Percentiles rank a stretch among this genome's conserved stretches.
Conservation (phyloP, 2,888 invertebrate genomes). For the Pachliopta kotzebuea region DNA sequence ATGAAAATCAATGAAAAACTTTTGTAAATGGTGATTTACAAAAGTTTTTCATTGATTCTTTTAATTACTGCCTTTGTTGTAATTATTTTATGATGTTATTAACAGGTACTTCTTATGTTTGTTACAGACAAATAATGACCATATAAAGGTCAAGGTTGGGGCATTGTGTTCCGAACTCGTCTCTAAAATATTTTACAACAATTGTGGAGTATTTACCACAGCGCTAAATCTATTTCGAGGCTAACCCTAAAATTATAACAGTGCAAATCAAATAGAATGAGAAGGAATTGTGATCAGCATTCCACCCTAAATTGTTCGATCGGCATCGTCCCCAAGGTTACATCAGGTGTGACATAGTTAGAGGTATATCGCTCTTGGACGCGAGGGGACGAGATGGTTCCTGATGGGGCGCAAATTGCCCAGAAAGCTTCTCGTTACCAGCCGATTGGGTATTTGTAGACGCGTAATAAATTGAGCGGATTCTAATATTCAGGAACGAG, state of each 20-base stretch:
- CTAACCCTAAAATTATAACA: conserved; percentile 7
- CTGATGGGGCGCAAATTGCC: conserved; percentile 57
- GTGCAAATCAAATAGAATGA: conserved; percentile 20
- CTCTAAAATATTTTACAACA: neutral
- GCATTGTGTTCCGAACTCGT: neutral
- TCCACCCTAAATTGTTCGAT: conserved; percentile 34
- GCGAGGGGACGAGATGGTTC: conserved; percentile 37
- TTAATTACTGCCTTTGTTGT: neutral
- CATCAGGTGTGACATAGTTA: conserved; percentile 50
- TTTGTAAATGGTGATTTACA: no score
- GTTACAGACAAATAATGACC: no score
- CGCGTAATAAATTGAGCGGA: conserved; percentile 15
- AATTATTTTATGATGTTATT: neutral
- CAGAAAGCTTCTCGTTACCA: conserved; percentile 45
- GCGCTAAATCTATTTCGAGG: neutral
- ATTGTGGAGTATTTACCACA: neutral
- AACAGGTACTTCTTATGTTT: neutral
- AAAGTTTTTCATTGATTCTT: no score
- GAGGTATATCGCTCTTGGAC: conserved; percentile 32
- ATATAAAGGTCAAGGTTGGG: neutral
- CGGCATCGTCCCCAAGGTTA: conserved; percentile 42
- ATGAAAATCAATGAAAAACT: no score
- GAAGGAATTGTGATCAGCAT: conserved; percentile 17
- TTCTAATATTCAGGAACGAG: conserved; percentile 8
- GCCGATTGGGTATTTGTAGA: conserved; percentile 32